Base-by-base conservation (phyloP, 1,140 invertebrate species). In the Melipona quadrifasciata region DNA sequence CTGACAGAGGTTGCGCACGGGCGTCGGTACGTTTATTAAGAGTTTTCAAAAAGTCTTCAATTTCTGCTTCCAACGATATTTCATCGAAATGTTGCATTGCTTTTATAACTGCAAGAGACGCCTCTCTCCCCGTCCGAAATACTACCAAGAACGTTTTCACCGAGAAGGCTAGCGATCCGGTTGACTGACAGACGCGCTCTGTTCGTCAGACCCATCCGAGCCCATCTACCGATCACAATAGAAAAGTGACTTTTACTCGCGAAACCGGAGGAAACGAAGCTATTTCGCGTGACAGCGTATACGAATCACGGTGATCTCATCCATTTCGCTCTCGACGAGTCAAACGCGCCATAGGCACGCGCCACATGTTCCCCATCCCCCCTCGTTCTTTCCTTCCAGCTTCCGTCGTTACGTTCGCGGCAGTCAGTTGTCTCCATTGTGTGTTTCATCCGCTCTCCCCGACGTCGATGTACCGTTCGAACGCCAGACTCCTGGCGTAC, bases 391-490 rank as follows among this genome's bases (percentile, higher is more conserved):
- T 53, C n/a, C 70, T 53, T 24, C 2, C 2, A 6, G 24, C 10
- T 19, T 34, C 27, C 19, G 11, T 74, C 51, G 72, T 74, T 74
- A 74, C 72, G 14, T 55, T 5, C 51, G 27, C 19, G 27, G 47
- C 55, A 72, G 70, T 10, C 68, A 71, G 68, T 39, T 71, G 68
- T 39, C 70, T 72, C 70, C 31, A 53, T 73, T 73, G 71, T 73
- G 39, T 47, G 39, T 47, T 6, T 6, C 39, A 47, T 47, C 6
- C 47, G 12, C 31, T 21, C n/a, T 61, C 74, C 47, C 67, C 76
- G 19, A n/a, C 14, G 39, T 65, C 34, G 75, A 24, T 39, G n/a
- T 19, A n/a, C 12, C 31, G 21, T 24, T 73, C 31, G 47, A 21
- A 75, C 55, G 55, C 70, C 24, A 81, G 61, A 61, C 39, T 61